Evolutionary conservation across 1,140 invertebrate species (phyloP), one percentile per base, ranked within the genome.

Genomic region (Spodoptera litura): DNA sequence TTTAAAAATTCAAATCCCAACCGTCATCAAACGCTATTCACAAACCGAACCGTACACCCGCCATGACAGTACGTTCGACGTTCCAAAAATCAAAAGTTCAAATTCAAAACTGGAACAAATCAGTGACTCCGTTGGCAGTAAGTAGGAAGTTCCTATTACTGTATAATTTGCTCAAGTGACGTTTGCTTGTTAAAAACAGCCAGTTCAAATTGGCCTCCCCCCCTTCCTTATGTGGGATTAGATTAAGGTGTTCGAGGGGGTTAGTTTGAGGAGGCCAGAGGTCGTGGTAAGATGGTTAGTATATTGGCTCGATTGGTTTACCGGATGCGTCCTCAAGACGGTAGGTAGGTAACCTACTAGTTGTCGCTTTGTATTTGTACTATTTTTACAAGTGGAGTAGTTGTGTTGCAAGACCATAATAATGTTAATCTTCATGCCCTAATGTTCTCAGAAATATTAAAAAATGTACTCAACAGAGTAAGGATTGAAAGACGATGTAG

Each of bases 71-170:
- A 44, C 38, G 38, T 31, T 31, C 31, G 31, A 27, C 64, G 64
- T 70, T 70, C 85, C 80, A 85, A 88, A 64, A 91, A 90, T 90
- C 86, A 86, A 89, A 85, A 84, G 85, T 83, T 85, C 85, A 85
- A 88, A 85, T 91, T 89, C 83, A 85, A 90, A 91, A 91, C 88
- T 90, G 90, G 89, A 88, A 92, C 89, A 93, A 92, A 92, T 93
- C 91, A 91, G 90, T 86, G 84, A 49, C 86, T 84, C 83, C 83
- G 83, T 83, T 87, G 74, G 81, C 78, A 82, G 78, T 93, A 93
- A 93, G 90, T 91, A 93, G 91, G 91, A 93, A 93, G 91, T 93
- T 84, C 90, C 90, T 86, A 93, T 93, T 93, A 93, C 86, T 85
- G 79, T 83, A 79, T 93, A 93, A 93, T 93, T 86, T 85, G 90